Evolutionary conservation across 2,888 invertebrate species (phyloP), one percentile per base, ranked within the genome.

Genomic region (Scaptomyza tumidula): DNA sequence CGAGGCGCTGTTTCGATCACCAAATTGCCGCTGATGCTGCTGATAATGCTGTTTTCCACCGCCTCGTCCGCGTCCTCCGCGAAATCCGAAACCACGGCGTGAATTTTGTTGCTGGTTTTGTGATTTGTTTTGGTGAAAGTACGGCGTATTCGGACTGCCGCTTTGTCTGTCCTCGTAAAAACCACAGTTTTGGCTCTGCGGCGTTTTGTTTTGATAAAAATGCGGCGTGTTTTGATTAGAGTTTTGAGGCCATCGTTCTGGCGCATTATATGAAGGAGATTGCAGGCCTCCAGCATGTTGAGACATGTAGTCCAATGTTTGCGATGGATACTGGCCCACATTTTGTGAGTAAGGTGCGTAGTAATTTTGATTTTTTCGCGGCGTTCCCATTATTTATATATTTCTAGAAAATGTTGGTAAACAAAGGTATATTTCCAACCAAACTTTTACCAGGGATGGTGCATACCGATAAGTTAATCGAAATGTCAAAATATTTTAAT

Each of bases 291-390:
- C 90, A 46, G 86, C 67, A 45, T 90, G 90, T 37, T 89, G 78
- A 0, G 90, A 79, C 59, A 89, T 79, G 64, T 87, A 91, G 19
- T 87, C 90, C 3, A 79, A 74, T 0, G 88, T 78, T 48, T 91
- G 91, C n/a, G 91, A 91, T 0, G 91, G 91, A 75, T 91, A 92
- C 41, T 86, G 80, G 0, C 67, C 49, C 19, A 77, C 29, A 19
- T 77, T 75, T 27, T 83, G 77, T 6, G 80, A 72, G 37, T 90
- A 91, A 0, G 91, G 90, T 2, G 90, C 82, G 19, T 69, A 75
- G 24, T 82, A 85, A 41, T 64, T 75, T 4, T 58, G 70, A 24
- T 75, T 80, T 55, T 83, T 86, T 3, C 78, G 77, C 0, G 90
- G 90, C 0, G 88, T 86, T 6, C 77, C 70, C 90, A 91, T 90